Evolutionary conservation across 53 echinoderm and acorn worm genomes (phyloP).

Genomic region (Paelopatides confundens): DNA sequence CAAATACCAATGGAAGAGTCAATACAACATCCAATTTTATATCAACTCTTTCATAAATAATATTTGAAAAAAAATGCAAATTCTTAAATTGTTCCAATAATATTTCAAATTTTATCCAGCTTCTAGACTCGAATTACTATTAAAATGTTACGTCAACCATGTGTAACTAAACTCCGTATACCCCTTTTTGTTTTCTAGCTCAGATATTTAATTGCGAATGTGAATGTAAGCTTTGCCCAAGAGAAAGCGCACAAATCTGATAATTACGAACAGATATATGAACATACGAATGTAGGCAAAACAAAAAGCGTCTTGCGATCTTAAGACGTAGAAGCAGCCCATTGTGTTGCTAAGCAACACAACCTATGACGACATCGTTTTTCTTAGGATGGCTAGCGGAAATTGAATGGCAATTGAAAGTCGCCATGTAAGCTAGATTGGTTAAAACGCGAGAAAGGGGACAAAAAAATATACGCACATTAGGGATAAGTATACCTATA

Average conservation of each 20-base stretch:
- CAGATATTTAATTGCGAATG: background rate
- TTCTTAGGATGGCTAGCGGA: slow-evolving; percentile 21
- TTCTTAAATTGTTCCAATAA: no score
- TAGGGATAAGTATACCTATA: background rate
- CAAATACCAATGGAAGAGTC: no score
- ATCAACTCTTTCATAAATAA: no score
- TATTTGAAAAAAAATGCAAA: no score
- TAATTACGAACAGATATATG: slow-evolving; percentile 2
- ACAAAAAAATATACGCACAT: background rate
- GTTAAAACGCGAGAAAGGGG: slow-evolving; percentile 18
- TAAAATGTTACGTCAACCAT: no score
- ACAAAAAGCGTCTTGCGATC: background rate
- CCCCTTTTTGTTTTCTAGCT: background rate
- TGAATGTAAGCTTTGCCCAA: background rate
- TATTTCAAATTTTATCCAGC: no score
- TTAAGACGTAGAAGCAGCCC: slow-evolving; percentile 5
- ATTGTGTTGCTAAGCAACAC: background rate
- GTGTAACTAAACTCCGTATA: no score
- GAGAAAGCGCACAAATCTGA: background rate
- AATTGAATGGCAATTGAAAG: slow-evolving; percentile 35
- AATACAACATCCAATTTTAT: no score
- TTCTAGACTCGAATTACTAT: no score
- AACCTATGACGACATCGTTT: slow-evolving; percentile 26
- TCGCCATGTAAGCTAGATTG: slow-evolving; percentile 34
- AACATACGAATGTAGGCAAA: background rate